These are phyloP conservation scores for Diogma glabrata DNA, from an alignment of 2,888 invertebrate species.

Conservation along the genomic window DNA sequence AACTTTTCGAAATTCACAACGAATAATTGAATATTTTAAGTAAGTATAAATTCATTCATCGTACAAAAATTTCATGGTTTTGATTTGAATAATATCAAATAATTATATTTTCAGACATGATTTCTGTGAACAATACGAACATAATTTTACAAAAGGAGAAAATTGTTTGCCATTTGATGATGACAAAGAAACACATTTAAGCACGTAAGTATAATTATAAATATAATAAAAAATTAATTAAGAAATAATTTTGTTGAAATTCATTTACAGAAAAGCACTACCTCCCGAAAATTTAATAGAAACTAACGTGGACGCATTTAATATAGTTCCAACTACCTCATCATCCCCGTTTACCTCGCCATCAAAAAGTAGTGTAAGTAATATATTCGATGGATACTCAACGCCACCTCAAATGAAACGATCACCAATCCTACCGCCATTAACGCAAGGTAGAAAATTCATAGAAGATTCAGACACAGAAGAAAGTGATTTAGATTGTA, in stretches of 20 bases:
- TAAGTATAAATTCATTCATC: conserved; percentile 19
- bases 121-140: conserved; percentile 24
- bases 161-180: conserved; percentile 24
- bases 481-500: too few species aligned
- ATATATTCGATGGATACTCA: conserved; percentile 8
- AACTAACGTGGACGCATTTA: neutral
- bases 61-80: neutral
- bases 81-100: neutral
- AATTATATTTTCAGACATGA: conserved; percentile 22
- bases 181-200: conserved; percentile 5
- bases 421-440: conserved; percentile 18
- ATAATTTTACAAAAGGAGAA: conserved; percentile 22
- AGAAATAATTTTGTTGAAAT: neutral
- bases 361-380: neutral
- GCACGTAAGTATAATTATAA: conserved; percentile 9
- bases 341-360: neutral
- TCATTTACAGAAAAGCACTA: neutral
- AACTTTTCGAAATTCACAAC: conserved; percentile 24
- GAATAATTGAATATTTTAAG: conserved; percentile 26
- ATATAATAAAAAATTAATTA: neutral
- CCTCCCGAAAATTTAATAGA: conserved; percentile 7
- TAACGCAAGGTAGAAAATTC: conserved; percentile 14
- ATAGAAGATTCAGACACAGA: conserved; percentile 14
- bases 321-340: neutral
- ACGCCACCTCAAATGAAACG: conserved; percentile 16